Evolutionary conservation across 2,888 invertebrate genomes (phyloP), one percentile per base, ranked within the genome.

Genomic region (Patella depressa): DNA sequence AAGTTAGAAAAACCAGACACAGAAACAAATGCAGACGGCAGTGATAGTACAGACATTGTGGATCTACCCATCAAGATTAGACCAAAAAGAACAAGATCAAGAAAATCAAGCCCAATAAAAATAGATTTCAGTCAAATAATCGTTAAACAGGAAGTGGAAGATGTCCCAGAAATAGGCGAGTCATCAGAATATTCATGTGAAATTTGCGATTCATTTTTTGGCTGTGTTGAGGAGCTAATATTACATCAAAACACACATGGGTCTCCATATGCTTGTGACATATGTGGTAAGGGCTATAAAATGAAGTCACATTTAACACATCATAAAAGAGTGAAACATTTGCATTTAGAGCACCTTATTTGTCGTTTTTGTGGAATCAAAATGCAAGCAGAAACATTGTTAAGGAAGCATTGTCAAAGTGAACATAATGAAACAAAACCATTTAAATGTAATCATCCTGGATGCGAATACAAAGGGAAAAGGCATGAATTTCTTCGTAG

Each of bases 401-500:
- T 83, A 71, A 80, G 84, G 24, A 78, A 73, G 34, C 88, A 88
- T 72, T 82, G 81, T 71, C 19, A 54, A 2, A 78, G 78, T 14
- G 78, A 74, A 7, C 88, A 88, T 70, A 57, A 78, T n/a, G 82
- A 82, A 14, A 74, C 71, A 15, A 83, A 82, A 19, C 85, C 87
- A 4, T 88, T 88, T 73, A 55, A 74, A 24, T 88, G 88, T 72
- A 77, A 80, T 7, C 76, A 79, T 70, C 79, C 82, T 3, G 84
- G 83, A 4, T 88, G 88, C 73, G 78, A 55, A 4, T 88, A 83
- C 73, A 76, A 76, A 24, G 77, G 86, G 5, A 77, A 78, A 74
- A 86, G 84, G 72, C 83, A 81, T 53, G 83, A 82, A 59, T 80
- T 82, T 53, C 79, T 86, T 15, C 82, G 83, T 34, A 82, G 84